phyloP scores from a whole-genome alignment of 2,888 invertebrate genomes.

The Papilio gigon region DNA sequence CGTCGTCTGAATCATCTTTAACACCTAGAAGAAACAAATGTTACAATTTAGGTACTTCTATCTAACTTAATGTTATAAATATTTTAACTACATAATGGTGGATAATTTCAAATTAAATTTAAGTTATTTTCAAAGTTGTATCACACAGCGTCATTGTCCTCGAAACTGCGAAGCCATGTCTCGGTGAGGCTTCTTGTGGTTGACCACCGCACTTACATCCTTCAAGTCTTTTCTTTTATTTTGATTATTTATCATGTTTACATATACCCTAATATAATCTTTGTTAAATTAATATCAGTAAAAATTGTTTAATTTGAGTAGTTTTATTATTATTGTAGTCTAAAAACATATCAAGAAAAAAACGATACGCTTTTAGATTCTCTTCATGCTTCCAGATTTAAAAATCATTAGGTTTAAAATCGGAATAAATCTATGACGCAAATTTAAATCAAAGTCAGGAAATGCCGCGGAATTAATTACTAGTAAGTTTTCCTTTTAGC shows the following conservation, averaged over 20 bases:
- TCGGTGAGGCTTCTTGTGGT: conserved; percentile 77
- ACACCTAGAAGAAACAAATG: conserved; percentile 82
- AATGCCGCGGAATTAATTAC: neutral
- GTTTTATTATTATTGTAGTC: too few species aligned
- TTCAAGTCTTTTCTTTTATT: conserved; percentile 57
- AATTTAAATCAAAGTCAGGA: too few species aligned
- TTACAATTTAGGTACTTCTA: neutral
- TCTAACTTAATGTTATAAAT: too few species aligned
- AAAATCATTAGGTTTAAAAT: too few species aligned
- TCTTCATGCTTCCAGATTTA: too few species aligned
- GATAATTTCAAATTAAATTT: neutral
- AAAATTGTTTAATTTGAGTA: too few species aligned
- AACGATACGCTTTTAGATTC: too few species aligned
- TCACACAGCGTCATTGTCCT: conserved; percentile 47
- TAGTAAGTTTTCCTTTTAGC: neutral
- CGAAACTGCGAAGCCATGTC: conserved; percentile 56
- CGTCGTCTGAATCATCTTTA: conserved; percentile 91
- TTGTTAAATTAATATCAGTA: neutral
- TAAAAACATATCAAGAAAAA: too few species aligned
- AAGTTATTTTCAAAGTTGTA: neutral
- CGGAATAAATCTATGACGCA: too few species aligned
- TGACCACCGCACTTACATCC: conserved; percentile 64
- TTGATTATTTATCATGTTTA: conserved; percentile 9
- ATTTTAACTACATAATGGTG: neutral
- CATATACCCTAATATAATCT: neutral